These are phyloP conservation scores for Hanleya hanleyi DNA, from an alignment of 2,888 invertebrate species.

Conservation along the genomic window DNA sequence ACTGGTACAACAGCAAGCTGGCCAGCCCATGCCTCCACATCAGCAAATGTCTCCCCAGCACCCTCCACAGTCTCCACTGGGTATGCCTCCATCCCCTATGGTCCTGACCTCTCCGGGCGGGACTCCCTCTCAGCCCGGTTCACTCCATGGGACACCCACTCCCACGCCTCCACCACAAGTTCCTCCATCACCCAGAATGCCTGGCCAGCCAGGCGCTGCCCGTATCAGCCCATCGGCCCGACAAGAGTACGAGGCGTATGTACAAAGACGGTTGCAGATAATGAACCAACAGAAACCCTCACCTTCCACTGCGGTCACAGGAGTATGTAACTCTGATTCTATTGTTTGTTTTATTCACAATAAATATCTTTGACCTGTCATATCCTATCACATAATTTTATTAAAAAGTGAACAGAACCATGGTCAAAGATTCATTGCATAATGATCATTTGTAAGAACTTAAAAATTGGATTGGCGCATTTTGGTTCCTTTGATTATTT, in stretches of 20 bases:
- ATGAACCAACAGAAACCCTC: conserved; percentile 43
- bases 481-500: too few species aligned
- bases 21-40: neutral
- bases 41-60: neutral
- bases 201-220: conserved; percentile 43
- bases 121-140: neutral
- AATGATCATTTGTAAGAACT: too few species aligned
- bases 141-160: too few species aligned
- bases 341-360: too few species aligned
- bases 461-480: too few species aligned
- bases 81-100: conserved; percentile 22
- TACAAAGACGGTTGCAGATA: conserved; percentile 66
- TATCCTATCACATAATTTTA: too few species aligned
- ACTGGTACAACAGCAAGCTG: too few species aligned
- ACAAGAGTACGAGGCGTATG: conserved; percentile 71
- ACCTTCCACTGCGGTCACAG: conserved; percentile 42
- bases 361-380: too few species aligned
- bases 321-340: conserved; percentile 37
- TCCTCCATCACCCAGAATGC: conserved; percentile 41
- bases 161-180: conserved; percentile 33
- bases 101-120: conserved; percentile 72
- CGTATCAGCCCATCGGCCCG: conserved; percentile 57
- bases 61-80: conserved; percentile 19
- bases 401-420: too few species aligned
- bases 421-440: too few species aligned